These are phyloP conservation scores for Theristicus caerulescens DNA, from an alignment of 2,113 vertebrate genomes.

Conservation along the genomic window DNA sequence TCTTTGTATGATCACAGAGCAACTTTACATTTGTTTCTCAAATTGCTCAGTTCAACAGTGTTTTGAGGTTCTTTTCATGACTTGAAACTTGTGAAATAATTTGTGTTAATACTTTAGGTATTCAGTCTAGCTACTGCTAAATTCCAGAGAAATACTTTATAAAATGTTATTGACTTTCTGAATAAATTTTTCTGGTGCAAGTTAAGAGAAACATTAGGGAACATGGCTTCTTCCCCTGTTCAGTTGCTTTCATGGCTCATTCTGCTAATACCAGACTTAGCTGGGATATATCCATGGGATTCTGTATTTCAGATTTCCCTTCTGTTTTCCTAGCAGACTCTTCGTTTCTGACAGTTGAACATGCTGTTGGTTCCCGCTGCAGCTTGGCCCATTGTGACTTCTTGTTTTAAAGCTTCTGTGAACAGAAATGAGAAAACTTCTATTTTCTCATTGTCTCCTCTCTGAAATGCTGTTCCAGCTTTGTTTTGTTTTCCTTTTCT, in stretches of 20 bases:
- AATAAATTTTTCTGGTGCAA: not conserved
- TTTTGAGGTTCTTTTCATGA: not conserved
- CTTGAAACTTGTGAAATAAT: not conserved
- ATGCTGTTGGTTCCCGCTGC: not conserved
- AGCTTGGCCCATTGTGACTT: not conserved
- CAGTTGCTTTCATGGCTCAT: not conserved
- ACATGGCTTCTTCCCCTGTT: not conserved
- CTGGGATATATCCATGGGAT: not conserved
- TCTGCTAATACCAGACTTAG: not conserved
- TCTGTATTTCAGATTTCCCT: not conserved
- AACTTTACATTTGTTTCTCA: not conserved
- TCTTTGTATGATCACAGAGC: not conserved
- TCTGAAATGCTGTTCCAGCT: not conserved
- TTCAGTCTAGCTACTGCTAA: not conserved
- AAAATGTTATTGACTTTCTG: not conserved
- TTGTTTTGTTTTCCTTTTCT: not conserved
- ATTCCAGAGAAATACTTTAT: not conserved
- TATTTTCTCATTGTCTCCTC: not conserved
- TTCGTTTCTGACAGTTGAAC: not conserved
- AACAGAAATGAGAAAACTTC: not conserved
- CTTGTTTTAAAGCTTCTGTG: not conserved
- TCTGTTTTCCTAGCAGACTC: not conserved
- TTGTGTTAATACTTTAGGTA: not conserved
- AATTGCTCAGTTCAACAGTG: not conserved
- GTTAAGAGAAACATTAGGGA: not conserved